Base-by-base conservation (phyloP, 2,797 vertebrate genomes). In the Ceryle rudis region DNA sequence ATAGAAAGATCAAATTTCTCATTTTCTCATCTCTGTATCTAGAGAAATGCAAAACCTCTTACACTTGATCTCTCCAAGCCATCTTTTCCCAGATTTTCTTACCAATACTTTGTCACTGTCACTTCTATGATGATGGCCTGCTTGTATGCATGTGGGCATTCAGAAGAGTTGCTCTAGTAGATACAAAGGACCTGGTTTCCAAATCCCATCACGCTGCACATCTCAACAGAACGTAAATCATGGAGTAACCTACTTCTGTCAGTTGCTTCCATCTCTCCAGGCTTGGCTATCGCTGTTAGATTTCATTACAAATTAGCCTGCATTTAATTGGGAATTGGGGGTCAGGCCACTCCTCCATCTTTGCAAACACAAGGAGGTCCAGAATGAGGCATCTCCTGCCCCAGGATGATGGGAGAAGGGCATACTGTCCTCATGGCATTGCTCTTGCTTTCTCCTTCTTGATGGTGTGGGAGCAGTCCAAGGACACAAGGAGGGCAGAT, bases 81-180 rank as follows among this genome's bases (percentile, higher is more conserved):
- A 93, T 97, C 93, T 94, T 98, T 87, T 94, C 97, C 96, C 97
- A 97, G 96, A 97, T 97, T 97, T 88, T 65, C 97, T 98, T 98
- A 98, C 98, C 97, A 91, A 97, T 98, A 98, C 98, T 99, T 98
- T 97, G 98, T 98, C 98, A 98, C 97, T 98, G 98, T 98, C 97
- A 98, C 94, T 95, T 97, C 95, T 96, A 94, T 97, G 97, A 96
- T 79, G 55, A 86, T 58, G 89, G 71, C 61, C 88, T 97, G 98
- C 97, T 58, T 47, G 69, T 31, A 33, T 11, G 33, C 72, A 10
- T 8, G 73, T n/a, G 19, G 64, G 88, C 65, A 84, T 66, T 52
- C 60, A 2, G 82, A 83, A 67, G 73, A 84, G 47, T 22, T 81
- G 62, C 74, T 90, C 95, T 62, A 80, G 58, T 87, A 96, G 90